A percentile compares a stretch with the other conserved stretches of the same genome.
These are phyloP conservation scores for Sinohyriopsis cumingii DNA, from an alignment of 2,888 invertebrate genomes.

Conservation along the genomic window DNA sequence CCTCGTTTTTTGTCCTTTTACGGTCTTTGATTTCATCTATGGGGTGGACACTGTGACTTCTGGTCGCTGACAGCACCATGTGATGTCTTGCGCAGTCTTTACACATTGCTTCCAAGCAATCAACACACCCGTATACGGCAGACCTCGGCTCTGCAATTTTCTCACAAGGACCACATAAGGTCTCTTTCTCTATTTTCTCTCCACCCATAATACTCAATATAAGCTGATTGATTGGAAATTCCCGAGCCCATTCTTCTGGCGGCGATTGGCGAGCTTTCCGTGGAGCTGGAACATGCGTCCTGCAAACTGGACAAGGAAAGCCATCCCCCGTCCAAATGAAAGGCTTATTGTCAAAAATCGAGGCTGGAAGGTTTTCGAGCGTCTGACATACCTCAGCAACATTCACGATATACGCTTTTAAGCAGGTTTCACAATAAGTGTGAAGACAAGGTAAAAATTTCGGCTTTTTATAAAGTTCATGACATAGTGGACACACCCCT, in stretches of 20 bases:
- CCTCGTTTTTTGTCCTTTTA: slow-evolving; percentile 19
- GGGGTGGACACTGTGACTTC: slow-evolving; percentile 21
- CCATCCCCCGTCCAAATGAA: slow-evolving; percentile 39
- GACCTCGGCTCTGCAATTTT: slow-evolving; percentile 23
- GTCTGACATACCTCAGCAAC: slow-evolving; percentile 30
- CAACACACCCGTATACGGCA: slow-evolving; percentile 31
- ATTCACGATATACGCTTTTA: slow-evolving; percentile 31
- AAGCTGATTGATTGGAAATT: slow-evolving; percentile 35
- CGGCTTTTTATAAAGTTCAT: slow-evolving; percentile 32
- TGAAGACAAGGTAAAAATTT: slow-evolving; percentile 36
- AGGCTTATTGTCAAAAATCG: slow-evolving; percentile 36
- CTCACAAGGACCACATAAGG: slow-evolving; percentile 26
- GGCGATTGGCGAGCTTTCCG: slow-evolving; percentile 5
- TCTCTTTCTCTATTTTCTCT: slow-evolving; percentile 14
- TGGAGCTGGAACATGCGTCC: slow-evolving; percentile 24
- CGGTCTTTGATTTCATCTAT: slow-evolving; percentile 23
- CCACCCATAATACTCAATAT: slow-evolving; percentile 29
- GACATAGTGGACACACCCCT: slow-evolving; percentile 25
- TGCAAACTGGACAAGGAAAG: slow-evolving; percentile 38
- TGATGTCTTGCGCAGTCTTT: slow-evolving; percentile 28
- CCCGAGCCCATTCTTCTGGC: slow-evolving; percentile 25
- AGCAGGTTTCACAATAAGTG: slow-evolving; percentile 33
- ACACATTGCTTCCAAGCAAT: slow-evolving; percentile 33
- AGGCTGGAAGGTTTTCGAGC: slow-evolving; percentile 29
- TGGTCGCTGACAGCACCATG: slow-evolving; percentile 29